These are phyloP conservation scores for Oryzias melastigma DNA, from an alignment of 2,113 vertebrate genomes.

Conservation along the genomic window DNA sequence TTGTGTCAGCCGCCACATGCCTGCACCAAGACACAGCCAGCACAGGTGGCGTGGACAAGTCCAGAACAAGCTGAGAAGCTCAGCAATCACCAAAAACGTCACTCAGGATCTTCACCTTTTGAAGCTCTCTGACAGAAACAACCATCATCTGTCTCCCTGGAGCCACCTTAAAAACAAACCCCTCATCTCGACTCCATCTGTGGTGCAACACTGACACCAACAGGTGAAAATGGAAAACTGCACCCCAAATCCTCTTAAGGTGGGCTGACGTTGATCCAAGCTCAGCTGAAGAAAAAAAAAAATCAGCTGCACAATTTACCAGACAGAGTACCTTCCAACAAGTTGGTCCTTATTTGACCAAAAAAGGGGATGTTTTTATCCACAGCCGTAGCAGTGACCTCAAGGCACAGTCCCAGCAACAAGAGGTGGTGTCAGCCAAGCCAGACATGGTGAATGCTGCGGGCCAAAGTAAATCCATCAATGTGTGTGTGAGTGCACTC, in stretches of 20 bases:
- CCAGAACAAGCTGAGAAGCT: background rate
- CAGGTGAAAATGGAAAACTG: slow-evolving; percentile 40
- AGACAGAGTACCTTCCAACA: too few relatives aligned
- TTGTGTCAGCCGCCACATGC: slow-evolving; percentile 69
- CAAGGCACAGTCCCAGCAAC: slow-evolving; percentile 1
- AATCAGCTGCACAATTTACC: too few relatives aligned
- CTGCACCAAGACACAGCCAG: slow-evolving; percentile 57
- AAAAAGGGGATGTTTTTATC: slow-evolving; percentile 10
- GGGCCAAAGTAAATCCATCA: slow-evolving; percentile 14
- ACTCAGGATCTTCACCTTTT: background rate
- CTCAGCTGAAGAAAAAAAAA: background rate
- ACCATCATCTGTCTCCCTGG: slow-evolving; percentile 3
- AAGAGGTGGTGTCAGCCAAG: slow-evolving; percentile 16
- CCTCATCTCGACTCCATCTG: slow-evolving; percentile 34
- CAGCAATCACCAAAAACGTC: background rate
- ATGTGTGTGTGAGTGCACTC: background rate
- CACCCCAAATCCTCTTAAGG: slow-evolving; percentile 66
- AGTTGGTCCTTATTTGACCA: background rate
- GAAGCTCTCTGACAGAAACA: background rate
- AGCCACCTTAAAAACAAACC: slow-evolving; percentile 74
- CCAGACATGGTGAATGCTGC: slow-evolving; percentile 10
- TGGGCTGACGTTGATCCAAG: slow-evolving; percentile 54
- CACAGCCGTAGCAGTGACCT: background rate
- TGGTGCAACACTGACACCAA: slow-evolving; percentile 66
- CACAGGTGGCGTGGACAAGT: slow-evolving; percentile 3